phyloP scores from a whole-genome alignment of 2,888 invertebrate genomes.

The Eristalis intricaria region DNA sequence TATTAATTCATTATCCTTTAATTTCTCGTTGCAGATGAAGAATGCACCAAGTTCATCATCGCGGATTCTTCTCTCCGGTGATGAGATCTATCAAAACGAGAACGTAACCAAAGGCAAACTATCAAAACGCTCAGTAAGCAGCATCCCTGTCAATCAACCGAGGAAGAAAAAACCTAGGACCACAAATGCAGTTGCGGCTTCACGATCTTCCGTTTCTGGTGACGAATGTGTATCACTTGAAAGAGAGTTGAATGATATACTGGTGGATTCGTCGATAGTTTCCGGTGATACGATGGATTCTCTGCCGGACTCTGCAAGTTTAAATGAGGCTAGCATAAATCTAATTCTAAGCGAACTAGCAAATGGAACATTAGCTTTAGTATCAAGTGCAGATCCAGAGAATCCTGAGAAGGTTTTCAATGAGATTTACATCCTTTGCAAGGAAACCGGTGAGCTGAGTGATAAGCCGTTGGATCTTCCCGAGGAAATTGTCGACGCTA shows the following conservation, averaged over 20 bases:
- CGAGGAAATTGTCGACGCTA: conserved; percentile 79
- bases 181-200: background rate
- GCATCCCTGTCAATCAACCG: conserved; percentile 36
- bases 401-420: conserved; percentile 77
- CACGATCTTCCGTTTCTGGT: background rate
- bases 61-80: conserved; percentile 74
- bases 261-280: conserved; percentile 3
- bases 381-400: conserved; percentile 78
- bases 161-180: conserved; percentile 55
- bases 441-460: conserved; percentile 77
- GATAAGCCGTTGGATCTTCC: conserved; percentile 80
- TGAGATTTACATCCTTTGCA: conserved; percentile 79
- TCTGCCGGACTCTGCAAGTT: conserved; percentile 48
- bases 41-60: conserved; percentile 73
- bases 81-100: conserved; percentile 78
- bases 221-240: conserved; percentile 34
- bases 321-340: conserved; percentile 77
- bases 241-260: conserved; percentile 27
- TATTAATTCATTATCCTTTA: background rate
- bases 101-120: conserved; percentile 74
- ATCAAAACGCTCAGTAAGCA: conserved; percentile 73
- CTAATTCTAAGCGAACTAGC: conserved; percentile 78
- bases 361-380: conserved; percentile 79
- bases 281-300: conserved; percentile 46
- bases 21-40: conserved; percentile 49